Evolutionary conservation across 2,797 vertebrate species (phyloP).

Genomic region (Enteromius trimaculatus): DNA sequence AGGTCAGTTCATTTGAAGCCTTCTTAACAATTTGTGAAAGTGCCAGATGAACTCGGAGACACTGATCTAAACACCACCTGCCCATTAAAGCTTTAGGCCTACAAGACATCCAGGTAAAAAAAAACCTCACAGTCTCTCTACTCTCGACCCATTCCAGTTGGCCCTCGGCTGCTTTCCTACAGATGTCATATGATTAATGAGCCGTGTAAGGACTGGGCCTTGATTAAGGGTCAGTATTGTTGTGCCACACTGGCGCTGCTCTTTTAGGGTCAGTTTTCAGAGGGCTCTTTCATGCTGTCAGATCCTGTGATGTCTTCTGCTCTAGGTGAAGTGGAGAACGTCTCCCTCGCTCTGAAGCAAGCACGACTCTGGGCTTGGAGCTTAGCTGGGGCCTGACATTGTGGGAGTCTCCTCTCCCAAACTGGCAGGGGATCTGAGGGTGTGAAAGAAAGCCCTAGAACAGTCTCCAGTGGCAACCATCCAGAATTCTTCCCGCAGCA

Average conservation of each 20-base stretch:
- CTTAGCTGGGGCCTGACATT: constrained; percentile 55
- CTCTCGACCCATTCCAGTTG: constrained; percentile 34
- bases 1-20: constrained; percentile 17
- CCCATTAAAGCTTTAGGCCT: constrained; percentile 27
- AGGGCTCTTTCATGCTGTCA: constrained; percentile 59
- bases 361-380: constrained; percentile 50
- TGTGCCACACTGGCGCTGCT: constrained; percentile 57
- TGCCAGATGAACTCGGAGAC: constrained; percentile 22
- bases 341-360: constrained; percentile 54
- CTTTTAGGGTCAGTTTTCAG: constrained; percentile 54
- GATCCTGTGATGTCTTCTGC: constrained; percentile 51
- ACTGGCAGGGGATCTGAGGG: constrained; percentile 62
- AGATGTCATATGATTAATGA: constrained; percentile 60
- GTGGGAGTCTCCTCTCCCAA: constrained; percentile 55
- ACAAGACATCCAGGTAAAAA: constrained; percentile 41
- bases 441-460: constrained; percentile 54
- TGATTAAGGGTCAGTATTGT: constrained; percentile 60
- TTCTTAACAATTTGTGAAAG: constrained; percentile 34
- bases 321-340: constrained; percentile 57
- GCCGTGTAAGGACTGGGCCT: constrained; percentile 45
- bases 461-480: constrained; percentile 57
- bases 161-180: constrained; percentile 51
- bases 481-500: constrained; percentile 56
- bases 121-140: constrained; percentile 28
- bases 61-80: constrained; percentile 41